Evolutionary conservation across 2,888 invertebrate species (phyloP).

Genomic region (Rhagonycha fulva): DNA sequence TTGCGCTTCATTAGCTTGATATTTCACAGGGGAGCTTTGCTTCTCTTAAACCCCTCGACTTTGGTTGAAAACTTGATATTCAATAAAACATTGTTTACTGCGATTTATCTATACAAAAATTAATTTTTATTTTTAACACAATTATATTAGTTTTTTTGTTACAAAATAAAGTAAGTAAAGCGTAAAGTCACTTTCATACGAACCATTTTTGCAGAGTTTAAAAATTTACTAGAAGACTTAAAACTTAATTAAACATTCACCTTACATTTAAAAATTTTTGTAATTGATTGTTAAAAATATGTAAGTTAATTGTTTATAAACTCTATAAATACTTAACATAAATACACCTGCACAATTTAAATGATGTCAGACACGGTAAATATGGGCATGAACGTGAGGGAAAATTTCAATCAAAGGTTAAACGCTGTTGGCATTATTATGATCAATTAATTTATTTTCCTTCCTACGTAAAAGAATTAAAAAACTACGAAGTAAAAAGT

Average conservation of each 20-base stretch:
- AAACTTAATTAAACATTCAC: neutral
- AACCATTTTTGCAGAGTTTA: neutral
- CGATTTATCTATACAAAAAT: no score
- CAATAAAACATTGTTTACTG: no score
- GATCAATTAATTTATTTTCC: conserved; percentile 13
- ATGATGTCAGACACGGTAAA: conserved; percentile 14
- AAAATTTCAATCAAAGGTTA: conserved; percentile 19
- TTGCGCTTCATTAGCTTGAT: no score
- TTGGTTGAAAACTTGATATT: no score
- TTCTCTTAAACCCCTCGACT: no score
- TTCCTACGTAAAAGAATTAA: conserved; percentile 4
- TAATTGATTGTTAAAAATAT: neutral
- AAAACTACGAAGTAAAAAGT: neutral
- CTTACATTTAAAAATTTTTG: neutral
- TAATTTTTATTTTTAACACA: no score
- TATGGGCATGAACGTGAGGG: conserved; percentile 12
- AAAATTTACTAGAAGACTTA: neutral
- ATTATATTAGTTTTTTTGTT: no score
- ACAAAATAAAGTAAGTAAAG: no score
- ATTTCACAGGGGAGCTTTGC: no score
- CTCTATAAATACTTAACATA: neutral
- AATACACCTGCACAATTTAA: neutral
- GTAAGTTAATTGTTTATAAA: neutral
- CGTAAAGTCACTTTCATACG: neutral
- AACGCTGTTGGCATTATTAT: conserved; percentile 11